These are phyloP conservation scores for Oryzias celebensis DNA, from an alignment of 2,113 vertebrate species.

Conservation along the genomic window DNA sequence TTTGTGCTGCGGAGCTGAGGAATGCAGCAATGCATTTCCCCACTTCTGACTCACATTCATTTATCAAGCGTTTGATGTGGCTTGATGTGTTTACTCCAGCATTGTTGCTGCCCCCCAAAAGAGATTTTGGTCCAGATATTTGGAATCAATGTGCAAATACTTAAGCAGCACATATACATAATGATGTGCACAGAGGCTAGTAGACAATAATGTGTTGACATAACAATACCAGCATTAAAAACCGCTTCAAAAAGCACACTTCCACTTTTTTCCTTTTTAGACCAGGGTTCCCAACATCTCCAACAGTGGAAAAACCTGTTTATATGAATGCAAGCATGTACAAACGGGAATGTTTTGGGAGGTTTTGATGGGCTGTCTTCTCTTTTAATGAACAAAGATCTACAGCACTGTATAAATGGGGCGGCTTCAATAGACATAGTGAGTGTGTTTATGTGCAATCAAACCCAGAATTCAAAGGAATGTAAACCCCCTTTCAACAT, in stretches of 20 bases:
- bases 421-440: neutral
- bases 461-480: neutral
- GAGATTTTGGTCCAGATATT: conserved; percentile 45
- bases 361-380: too few species aligned
- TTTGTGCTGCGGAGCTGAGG: conserved; percentile 29
- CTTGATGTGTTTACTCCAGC: conserved; percentile 57
- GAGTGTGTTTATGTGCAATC: neutral
- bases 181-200: conserved; percentile 51
- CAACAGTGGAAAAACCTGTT: too few species aligned
- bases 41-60: conserved; percentile 68
- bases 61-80: conserved; percentile 56
- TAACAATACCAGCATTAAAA: conserved; percentile 27
- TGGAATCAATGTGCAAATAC: conserved; percentile 55
- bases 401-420: too few species aligned
- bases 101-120: conserved; percentile 51
- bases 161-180: conserved; percentile 46
- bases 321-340: too few species aligned
- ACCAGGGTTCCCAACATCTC: too few species aligned
- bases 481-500: neutral
- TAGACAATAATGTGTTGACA: conserved; percentile 43
- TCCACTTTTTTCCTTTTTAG: neutral
- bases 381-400: too few species aligned
- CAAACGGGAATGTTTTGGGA: too few species aligned
- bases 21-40: conserved; percentile 19
- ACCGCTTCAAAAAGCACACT: conserved; percentile 10